Percentiles rank a stretch among this genome's conserved stretches.
phyloP scores from a whole-genome alignment of 2,797 vertebrate species.

The Acanthornis magna region DNA sequence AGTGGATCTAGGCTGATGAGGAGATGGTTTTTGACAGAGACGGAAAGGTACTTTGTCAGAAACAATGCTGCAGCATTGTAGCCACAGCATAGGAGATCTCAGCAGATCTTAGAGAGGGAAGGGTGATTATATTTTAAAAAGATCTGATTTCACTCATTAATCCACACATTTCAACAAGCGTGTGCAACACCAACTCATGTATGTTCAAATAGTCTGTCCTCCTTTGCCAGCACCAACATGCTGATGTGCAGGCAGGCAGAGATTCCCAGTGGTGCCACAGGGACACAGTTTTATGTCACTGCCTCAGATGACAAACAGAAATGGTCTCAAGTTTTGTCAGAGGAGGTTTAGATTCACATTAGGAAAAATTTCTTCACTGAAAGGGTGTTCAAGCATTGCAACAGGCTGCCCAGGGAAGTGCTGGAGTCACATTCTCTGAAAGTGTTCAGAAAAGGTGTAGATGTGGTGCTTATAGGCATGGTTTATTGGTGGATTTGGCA shows the following conservation, averaged over 20 bases:
- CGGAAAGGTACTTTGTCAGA: neutral
- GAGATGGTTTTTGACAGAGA: neutral
- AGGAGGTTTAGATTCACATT: neutral
- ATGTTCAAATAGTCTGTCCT: neutral
- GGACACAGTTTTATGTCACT: neutral
- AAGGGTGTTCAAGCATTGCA: neutral
- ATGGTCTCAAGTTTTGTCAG: neutral
- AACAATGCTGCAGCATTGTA: neutral
- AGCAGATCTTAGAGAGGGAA: neutral
- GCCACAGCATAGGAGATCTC: neutral
- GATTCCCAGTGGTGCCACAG: neutral
- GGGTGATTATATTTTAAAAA: neutral
- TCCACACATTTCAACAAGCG: neutral
- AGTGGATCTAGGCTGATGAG: neutral
- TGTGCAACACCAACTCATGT: accelerated
- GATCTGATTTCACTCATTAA: neutral
- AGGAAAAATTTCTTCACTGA: neutral
- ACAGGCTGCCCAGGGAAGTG: neutral
- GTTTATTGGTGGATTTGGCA: neutral
- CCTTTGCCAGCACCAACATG: neutral
- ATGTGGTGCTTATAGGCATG: neutral
- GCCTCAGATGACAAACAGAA: neutral
- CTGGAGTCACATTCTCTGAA: neutral
- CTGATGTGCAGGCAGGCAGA: neutral
- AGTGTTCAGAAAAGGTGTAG: neutral